phyloP scores from a whole-genome alignment of 2,888 invertebrate species.

The Prosopocoilus inquinatus region DNA sequence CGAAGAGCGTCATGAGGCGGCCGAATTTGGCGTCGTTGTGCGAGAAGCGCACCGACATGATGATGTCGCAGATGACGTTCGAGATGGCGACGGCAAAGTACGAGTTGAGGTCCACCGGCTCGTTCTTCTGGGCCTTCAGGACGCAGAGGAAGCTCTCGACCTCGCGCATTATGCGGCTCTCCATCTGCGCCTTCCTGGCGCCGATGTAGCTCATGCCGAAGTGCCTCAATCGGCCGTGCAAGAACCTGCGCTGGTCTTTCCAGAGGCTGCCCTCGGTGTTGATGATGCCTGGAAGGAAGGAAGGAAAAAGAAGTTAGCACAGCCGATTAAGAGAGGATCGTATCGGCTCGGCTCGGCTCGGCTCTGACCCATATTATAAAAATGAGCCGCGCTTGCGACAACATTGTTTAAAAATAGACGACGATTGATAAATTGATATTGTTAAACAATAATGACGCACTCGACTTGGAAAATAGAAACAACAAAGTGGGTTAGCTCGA shows the following conservation, averaged over 20 bases:
- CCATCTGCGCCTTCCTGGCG: constrained; percentile 77
- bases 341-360: not conserved
- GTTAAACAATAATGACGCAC: constrained; percentile 13
- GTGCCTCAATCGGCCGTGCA: constrained; percentile 79
- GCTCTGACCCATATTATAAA: constrained; percentile 11
- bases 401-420: constrained; percentile 1
- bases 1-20: constrained; percentile 80
- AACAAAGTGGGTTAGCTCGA: constrained; percentile 27
- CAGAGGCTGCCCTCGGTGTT: constrained; percentile 86
- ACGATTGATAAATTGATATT: no score
- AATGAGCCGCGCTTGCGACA: constrained; percentile 3
- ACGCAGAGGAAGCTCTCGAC: constrained; percentile 71
- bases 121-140: constrained; percentile 63
- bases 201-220: constrained; percentile 89
- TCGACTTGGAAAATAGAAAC: constrained; percentile 1
- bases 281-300: constrained; percentile 69
- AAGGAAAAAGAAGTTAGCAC: not conserved
- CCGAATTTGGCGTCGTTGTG: constrained; percentile 74
- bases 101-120: constrained; percentile 71
- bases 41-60: constrained; percentile 85
- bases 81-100: constrained; percentile 78
- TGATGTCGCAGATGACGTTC: constrained; percentile 87
- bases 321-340: not conserved
- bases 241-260: constrained; percentile 86
- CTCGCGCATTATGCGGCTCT: constrained; percentile 80